Conservation (phyloP, 1,140 invertebrate genomes). For the Drosophila lacteicornis region DNA sequence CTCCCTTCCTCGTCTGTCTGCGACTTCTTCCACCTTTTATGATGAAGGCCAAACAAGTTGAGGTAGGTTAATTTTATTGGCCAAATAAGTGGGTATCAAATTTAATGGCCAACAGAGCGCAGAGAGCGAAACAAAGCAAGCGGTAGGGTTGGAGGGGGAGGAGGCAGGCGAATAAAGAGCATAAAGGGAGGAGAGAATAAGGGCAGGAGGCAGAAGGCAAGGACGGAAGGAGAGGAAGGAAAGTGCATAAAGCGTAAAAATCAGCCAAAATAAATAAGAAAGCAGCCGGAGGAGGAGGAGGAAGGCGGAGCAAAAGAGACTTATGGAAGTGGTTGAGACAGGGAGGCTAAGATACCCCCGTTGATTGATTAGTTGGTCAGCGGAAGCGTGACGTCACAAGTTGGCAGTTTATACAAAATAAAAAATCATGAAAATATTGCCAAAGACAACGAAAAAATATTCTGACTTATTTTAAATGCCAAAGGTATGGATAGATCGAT, state of each 20-base stretch:
- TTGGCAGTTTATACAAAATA: no score
- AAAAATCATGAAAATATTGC: background rate
- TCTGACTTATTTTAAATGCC: no score
- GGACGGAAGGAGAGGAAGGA: background rate
- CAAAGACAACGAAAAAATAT: no score
- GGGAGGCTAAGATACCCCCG: conserved; percentile 12
- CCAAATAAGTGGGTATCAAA: conserved; percentile 83
- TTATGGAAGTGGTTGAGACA: background rate
- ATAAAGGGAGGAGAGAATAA: background rate
- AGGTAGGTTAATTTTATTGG: conserved; percentile 84
- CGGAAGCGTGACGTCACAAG: conserved; percentile 52
- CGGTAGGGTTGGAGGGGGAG: no score
- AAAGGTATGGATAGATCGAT: no score
- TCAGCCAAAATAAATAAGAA: conserved; percentile 77
- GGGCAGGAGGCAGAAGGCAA: background rate
- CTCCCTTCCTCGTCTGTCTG: conserved; percentile 5
- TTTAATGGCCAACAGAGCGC: conserved; percentile 69
- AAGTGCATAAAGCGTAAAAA: conserved; percentile 77
- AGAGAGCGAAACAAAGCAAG: conserved; percentile 31
- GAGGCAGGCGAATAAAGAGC: background rate
- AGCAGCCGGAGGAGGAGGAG: conserved; percentile 34
- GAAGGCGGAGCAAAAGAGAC: background rate
- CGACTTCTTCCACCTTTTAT: conserved; percentile 21
- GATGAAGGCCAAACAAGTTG: conserved; percentile 66
- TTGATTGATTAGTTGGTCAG: conserved; percentile 71